Percentiles rank a stretch among this genome's conserved stretches.
Evolutionary conservation across 1,140 invertebrate genomes (phyloP).

Genomic region (Formica selysi): DNA sequence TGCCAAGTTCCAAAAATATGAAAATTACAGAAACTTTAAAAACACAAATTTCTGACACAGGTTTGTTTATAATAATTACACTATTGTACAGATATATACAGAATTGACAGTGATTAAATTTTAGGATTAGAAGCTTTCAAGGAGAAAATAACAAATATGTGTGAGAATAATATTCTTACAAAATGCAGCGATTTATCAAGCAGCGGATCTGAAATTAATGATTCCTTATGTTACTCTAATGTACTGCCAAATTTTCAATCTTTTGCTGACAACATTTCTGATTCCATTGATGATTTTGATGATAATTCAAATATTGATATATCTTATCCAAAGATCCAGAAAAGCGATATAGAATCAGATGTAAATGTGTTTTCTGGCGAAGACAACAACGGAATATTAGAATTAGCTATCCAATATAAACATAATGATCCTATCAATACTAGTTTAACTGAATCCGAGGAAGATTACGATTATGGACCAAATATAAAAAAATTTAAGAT

Average conservation of each 20-base stretch:
- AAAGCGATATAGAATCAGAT: conserved; percentile 10
- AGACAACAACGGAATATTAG: background rate
- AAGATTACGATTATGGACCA: conserved; percentile 2
- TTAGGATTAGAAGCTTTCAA: background rate
- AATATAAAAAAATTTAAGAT: background rate
- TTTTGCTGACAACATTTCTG: background rate
- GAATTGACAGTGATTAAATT: background rate
- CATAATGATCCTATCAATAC: background rate
- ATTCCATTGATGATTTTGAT: background rate
- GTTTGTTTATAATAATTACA: background rate
- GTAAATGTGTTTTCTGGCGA: background rate
- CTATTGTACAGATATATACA: background rate
- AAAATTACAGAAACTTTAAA: background rate
- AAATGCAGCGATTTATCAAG: background rate
- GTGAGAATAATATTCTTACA: background rate
- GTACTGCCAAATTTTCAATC: background rate
- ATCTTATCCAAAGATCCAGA: background rate
- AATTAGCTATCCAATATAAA: background rate
- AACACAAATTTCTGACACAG: background rate
- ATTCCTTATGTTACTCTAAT: background rate
- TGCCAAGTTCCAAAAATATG: background rate
- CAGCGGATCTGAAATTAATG: background rate
- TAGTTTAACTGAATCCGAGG: background rate
- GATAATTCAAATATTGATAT: background rate
- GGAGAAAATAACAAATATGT: background rate